A percentile compares a stretch with the other conserved stretches of the same genome.
Conservation (phyloP, 30 jellyfish, hydroid and myxozoan genomes). For the Cassiopea andromeda region DNA sequence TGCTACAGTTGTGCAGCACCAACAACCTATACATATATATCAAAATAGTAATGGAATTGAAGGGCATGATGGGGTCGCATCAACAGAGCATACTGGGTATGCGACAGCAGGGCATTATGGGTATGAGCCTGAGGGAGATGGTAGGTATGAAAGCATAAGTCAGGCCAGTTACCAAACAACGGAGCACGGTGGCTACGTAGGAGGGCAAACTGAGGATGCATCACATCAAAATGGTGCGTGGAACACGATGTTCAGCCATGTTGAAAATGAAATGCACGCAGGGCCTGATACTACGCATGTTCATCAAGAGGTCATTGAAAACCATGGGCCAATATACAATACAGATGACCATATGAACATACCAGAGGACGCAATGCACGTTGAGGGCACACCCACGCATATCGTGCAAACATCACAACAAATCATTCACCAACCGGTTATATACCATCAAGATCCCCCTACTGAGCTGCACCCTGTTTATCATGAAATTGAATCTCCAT, state of each 20-base stretch:
- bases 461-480: constrained; percentile 65
- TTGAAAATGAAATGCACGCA: constrained; percentile 9
- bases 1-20: constrained; percentile 1
- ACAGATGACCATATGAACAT: constrained; percentile 29
- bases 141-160: background rate
- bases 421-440: constrained; percentile 35
- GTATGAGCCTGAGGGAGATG: background rate
- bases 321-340: constrained; percentile 11
- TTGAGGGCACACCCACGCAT: constrained; percentile 62
- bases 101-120: constrained; percentile 9
- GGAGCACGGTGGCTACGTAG: constrained; percentile 1
- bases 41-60: background rate
- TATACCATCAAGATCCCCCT: constrained; percentile 59
- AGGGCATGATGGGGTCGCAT: background rate
- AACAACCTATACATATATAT: constrained; percentile 17
- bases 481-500: constrained; percentile 57
- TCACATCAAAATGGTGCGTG: constrained; percentile 11
- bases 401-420: constrained; percentile 46
- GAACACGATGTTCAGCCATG: constrained; percentile 42
- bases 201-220: constrained; percentile 10
- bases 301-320: constrained; percentile 25
- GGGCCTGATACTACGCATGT: constrained; percentile 21
- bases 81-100: background rate
- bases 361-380: constrained; percentile 20
- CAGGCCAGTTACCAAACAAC: background rate